These are phyloP conservation scores for Hystrix cristata DNA, from an alignment of 2,113 vertebrate genomes.

Conservation along the genomic window DNA sequence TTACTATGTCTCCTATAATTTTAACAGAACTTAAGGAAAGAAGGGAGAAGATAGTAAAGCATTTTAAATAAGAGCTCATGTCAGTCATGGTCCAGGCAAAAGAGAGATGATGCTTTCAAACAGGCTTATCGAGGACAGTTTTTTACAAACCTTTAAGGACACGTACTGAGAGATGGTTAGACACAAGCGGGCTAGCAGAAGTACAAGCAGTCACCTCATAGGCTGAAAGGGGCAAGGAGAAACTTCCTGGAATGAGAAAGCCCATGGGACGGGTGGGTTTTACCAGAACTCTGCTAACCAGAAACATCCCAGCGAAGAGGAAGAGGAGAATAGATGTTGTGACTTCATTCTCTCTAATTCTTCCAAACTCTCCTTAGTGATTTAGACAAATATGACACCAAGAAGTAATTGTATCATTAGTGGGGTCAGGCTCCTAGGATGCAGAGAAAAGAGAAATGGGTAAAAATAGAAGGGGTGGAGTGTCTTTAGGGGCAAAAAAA, in stretches of 20 bases:
- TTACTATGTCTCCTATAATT: conserved; percentile 21
- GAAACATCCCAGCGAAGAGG: not conserved
- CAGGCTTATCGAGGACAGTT: not conserved
- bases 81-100: not conserved
- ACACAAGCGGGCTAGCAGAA: not conserved
- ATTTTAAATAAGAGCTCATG: conserved; percentile 27
- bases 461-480: not conserved
- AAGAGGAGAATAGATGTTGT: not conserved
- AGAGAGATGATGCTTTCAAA: not conserved
- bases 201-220: not conserved
- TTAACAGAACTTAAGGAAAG: not conserved
- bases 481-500: not conserved
- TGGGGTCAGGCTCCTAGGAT: not conserved
- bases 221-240: not conserved
- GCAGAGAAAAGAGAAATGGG: not conserved
- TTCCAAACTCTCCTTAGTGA: not conserved
- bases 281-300: not conserved
- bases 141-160: not conserved
- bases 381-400: not conserved
- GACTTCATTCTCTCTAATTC: not conserved
- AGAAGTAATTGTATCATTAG: not conserved
- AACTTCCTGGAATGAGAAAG: not conserved
- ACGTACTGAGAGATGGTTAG: not conserved
- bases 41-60: not conserved
- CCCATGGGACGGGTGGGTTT: not conserved